Conservation (phyloP, 2,888 invertebrate genomes). For the Tromatobia lineatoria region DNA sequence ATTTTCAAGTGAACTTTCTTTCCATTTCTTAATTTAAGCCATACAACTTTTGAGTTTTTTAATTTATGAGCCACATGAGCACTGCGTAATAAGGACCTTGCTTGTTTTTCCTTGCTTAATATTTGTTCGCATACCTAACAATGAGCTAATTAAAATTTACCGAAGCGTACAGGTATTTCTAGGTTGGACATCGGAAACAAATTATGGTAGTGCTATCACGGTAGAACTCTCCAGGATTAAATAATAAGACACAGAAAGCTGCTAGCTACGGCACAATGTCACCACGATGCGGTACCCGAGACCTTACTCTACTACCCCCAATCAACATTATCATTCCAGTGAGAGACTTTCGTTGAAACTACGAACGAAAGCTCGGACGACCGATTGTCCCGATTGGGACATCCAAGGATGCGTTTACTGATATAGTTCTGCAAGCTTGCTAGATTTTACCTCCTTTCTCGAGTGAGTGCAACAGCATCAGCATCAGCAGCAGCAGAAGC, state of each 20-base stretch:
- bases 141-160: conserved; percentile 5
- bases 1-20: too few species aligned
- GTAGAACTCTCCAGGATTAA: background rate
- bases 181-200: background rate
- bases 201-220: background rate
- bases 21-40: background rate
- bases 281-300: background rate
- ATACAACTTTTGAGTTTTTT: background rate
- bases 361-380: conserved; percentile 9
- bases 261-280: too few species aligned
- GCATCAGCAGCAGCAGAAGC: background rate
- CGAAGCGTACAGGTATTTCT: background rate
- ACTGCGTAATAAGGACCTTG: background rate
- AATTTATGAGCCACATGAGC: background rate
- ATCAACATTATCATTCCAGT: conserved; percentile 27
- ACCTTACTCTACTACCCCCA: background rate
- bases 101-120: background rate
- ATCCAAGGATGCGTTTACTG: conserved; percentile 23
- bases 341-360: conserved; percentile 19
- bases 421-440: background rate
- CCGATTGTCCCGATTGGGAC: conserved; percentile 11
- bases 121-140: background rate
- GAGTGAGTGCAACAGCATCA: background rate
- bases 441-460: background rate
- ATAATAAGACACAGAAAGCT: too few species aligned